Base-by-base conservation (phyloP, 2,888 invertebrate genomes). In the Dryadula phaetusa region DNA sequence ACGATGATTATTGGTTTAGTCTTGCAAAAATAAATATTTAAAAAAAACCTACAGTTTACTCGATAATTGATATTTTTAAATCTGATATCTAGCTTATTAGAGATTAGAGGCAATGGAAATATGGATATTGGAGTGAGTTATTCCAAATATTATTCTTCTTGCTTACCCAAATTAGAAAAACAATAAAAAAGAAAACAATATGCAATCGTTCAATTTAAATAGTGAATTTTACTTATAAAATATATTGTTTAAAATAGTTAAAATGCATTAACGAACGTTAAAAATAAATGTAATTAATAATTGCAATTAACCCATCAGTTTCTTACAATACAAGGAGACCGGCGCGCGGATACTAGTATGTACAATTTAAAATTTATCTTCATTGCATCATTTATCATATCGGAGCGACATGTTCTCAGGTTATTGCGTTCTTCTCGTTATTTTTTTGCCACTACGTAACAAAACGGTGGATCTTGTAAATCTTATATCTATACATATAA, bases 301-400 rank as follows among this genome's bases (percentile, higher is more conserved):
- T 32, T 54, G 34, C 40, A 56, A 25, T 40, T 8, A 22, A 40
- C n/a, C 5, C 22, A 22, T 25, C 22, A 40, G 16, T 56, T 56
- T 40, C n/a, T 16, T 22, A 56, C 22, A 40, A 52, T n/a, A 16
- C 34, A 32, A n/a, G 37, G n/a, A 42, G 25, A 46, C 25, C 62
- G 25, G 61, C 54, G 54, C 61, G 53, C 20, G 37, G 47, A 37
- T 37, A 46, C 44, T 64, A 62, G 70, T 64, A n/a, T n/a, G n/a
- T n/a, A 56, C 64, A 62, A 64, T 67, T 64, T 64, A 40, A 52
- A 66, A 64, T 66, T 56, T 64, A 64, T 66, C 62, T 49, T 65
- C 47, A 44, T 70, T 67, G 63, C 65, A 67, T 71, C 70, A 71
- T 71, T 71, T 65, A 70, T 67, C 69, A 65, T 63, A 47, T 64